Base-by-base conservation (phyloP, 2,888 invertebrate species). In the Cetonia aurata region DNA sequence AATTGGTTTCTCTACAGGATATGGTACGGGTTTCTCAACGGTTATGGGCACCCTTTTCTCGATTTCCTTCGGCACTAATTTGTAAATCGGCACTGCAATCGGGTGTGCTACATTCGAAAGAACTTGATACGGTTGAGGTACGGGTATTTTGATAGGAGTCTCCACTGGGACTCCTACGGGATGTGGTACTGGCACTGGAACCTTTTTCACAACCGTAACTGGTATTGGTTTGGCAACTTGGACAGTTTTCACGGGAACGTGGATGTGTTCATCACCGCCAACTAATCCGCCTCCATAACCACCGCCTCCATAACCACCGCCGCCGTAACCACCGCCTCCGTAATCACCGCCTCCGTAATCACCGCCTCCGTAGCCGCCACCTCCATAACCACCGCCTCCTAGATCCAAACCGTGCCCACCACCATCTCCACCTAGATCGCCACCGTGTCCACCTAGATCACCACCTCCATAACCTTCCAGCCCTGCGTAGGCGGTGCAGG, bases 51-150 rank as follows among this genome's bases (percentile, higher is more conserved):
- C 90, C 75, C 89, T 91, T 78, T 90, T 91, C 78, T 92, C 92
- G 67, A 92, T 88, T 72, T 92, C 88, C 78, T 92, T 91, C 9
- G 91, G 90, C 6, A 92, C 91, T 78, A 90, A 86, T 85, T 92
- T 92, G 80, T 92, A 92, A 66, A 92, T 90, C 0, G 92, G 92
- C 56, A 92, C 88, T 73, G 90, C 90, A 67, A 93, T 90, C 75
- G 91, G 91, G 78, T 92, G 92, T 70, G 92, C 91, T 52, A 92
- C 89, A 0, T 88, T 82, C 0, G 92, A 88, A 77, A 92, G 91
- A 0, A 92, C 92, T 0, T 92, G 89, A 84, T 92, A 92, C 1
- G 93, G 93, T 71, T 92, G 91, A 0, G 92, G 92, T 57, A 93
- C 92, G 68, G 91, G 90, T 31, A 93, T 87, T 82, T 91, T 91